phyloP scores from a whole-genome alignment of 2,797 vertebrate genomes.

The Galagoides demidoff region DNA sequence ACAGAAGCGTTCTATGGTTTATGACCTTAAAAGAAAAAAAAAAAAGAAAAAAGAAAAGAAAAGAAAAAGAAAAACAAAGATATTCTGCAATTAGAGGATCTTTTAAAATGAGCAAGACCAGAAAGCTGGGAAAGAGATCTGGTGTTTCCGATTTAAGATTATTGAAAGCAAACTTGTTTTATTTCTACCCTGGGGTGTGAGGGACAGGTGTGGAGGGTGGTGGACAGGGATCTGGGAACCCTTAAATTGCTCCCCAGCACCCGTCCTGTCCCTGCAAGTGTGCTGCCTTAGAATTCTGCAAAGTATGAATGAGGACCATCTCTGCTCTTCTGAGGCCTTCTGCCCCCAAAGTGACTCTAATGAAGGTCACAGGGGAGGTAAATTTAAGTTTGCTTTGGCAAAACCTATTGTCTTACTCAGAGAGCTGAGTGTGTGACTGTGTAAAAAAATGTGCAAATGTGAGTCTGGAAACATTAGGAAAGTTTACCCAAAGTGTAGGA shows the following conservation, averaged over 20 bases:
- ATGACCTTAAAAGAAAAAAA: not conserved
- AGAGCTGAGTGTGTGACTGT: slow-evolving; percentile 80
- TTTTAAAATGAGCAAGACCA: slow-evolving; percentile 55
- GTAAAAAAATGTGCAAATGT: slow-evolving; percentile 83
- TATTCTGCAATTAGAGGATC: not conserved
- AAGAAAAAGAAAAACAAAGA: not conserved
- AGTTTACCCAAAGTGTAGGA: slow-evolving; percentile 86
- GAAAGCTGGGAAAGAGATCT: not conserved
- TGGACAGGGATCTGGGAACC: not conserved
- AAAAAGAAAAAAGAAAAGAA: not conserved
- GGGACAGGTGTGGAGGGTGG: not conserved
- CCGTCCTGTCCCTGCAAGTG: slow-evolving; percentile 17
- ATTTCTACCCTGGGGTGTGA: not conserved
- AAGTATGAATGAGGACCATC: slow-evolving; percentile 31
- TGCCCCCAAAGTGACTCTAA: slow-evolving; percentile 60
- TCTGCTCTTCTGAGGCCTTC: not conserved
- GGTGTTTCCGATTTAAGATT: slow-evolving; percentile 17
- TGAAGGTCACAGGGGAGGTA: slow-evolving; percentile 51
- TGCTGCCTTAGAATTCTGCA: slow-evolving; percentile 13
- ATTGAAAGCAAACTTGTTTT: not conserved
- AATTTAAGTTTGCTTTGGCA: slow-evolving; percentile 84
- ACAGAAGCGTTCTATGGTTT: slow-evolving; percentile 27
- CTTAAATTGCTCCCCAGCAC: not conserved
- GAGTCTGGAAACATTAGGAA: slow-evolving; percentile 84
- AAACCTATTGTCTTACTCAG: slow-evolving; percentile 83